These are phyloP conservation scores for Cottus gobio DNA, from an alignment of 2,113 vertebrate genomes.

Conservation along the genomic window DNA sequence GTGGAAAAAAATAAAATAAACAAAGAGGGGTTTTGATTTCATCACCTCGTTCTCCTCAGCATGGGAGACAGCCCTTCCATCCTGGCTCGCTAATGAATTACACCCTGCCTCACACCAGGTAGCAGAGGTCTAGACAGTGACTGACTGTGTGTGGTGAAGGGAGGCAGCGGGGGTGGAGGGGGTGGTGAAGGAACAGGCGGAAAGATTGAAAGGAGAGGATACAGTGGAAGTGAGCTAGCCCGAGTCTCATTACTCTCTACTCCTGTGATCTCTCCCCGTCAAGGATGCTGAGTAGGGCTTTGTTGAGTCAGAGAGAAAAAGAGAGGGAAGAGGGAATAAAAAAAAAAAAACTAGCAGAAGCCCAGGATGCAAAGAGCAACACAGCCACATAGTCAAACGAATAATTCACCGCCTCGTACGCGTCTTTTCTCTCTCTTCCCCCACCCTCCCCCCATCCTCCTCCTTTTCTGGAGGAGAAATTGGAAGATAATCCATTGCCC, in stretches of 20 bases:
- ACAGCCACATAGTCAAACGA: conserved; percentile 46
- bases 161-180: background rate
- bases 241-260: conserved; percentile 76
- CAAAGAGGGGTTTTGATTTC: conserved; percentile 68
- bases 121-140: conserved; percentile 69
- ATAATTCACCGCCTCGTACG: conserved; percentile 63
- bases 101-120: conserved; percentile 73
- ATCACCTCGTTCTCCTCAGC: conserved; percentile 53
- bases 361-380: conserved; percentile 42
- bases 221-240: conserved; percentile 64
- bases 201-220: conserved; percentile 54
- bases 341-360: conserved; percentile 28
- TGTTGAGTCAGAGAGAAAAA: conserved; percentile 68
- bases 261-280: conserved; percentile 75
- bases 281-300: conserved; percentile 77
- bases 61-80: conserved; percentile 53
- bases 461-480: conserved; percentile 55
- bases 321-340: conserved; percentile 28
- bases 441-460: background rate
- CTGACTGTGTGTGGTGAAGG: conserved; percentile 63
- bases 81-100: conserved; percentile 78
- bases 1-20: conserved; percentile 10
- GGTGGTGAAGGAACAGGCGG: conserved; percentile 2
- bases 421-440: conserved; percentile 34
- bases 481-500: conserved; percentile 74